Evolutionary conservation across 2,888 invertebrate species (phyloP).

Genomic region (Stenodera caucasica): DNA sequence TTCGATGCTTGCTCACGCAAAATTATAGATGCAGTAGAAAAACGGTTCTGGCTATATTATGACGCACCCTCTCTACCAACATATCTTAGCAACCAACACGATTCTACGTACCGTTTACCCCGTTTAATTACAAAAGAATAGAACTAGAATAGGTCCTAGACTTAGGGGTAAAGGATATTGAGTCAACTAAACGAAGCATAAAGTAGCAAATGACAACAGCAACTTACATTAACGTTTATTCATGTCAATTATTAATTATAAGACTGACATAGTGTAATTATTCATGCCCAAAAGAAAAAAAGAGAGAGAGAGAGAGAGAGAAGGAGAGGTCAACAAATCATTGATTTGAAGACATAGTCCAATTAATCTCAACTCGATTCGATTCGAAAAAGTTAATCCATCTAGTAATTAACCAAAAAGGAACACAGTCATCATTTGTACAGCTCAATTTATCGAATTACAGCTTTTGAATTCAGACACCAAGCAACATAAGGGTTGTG

Average conservation of each 20-base stretch:
- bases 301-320: too few relatives aligned
- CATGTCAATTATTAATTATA: background rate
- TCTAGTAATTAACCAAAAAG: conserved; percentile 22
- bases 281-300: too few relatives aligned
- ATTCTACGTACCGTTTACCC: conserved; percentile 25
- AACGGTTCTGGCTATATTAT: conserved; percentile 31
- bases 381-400: conserved; percentile 9
- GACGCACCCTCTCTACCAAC: conserved; percentile 5
- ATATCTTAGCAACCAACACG: conserved; percentile 16
- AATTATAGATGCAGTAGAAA: conserved; percentile 44
- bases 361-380: background rate
- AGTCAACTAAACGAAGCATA: background rate
- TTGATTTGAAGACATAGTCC: too few relatives aligned
- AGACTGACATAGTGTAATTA: background rate
- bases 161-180: background rate
- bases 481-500: conserved; percentile 9
- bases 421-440: conserved; percentile 21
- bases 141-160: background rate
- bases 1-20: conserved; percentile 40
- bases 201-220: background rate
- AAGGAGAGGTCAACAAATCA: too few relatives aligned
- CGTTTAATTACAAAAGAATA: conserved; percentile 29
- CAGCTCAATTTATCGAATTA: conserved; percentile 26
- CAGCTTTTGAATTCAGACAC: conserved; percentile 19
- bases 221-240: background rate